Percentiles rank a stretch among this genome's conserved stretches.
Evolutionary conservation across 2,113 vertebrate genomes (phyloP).

Genomic region (Menura novaehollandiae): DNA sequence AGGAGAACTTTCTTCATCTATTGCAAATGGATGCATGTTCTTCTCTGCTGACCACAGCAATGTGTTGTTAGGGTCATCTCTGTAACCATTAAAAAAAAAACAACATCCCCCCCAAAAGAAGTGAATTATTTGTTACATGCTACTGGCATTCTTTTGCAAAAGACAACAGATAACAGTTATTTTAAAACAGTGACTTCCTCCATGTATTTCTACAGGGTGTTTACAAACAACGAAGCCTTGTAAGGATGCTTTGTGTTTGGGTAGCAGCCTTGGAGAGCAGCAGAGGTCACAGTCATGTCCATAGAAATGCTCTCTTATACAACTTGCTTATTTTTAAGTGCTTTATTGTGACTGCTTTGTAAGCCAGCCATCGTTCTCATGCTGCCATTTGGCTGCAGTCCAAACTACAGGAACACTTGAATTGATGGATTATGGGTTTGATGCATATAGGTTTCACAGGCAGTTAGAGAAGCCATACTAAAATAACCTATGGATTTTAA

Average conservation of each 20-base stretch:
- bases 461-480: background rate
- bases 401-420: background rate
- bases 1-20: constrained; percentile 5
- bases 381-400: background rate
- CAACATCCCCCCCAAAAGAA: background rate
- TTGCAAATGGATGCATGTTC: accelerated
- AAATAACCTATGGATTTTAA: background rate
- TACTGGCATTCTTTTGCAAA: background rate
- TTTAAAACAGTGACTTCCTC: constrained; percentile 11
- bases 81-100: constrained; percentile 9
- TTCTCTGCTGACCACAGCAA: background rate
- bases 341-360: constrained; percentile 16
- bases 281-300: background rate
- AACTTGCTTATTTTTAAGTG: background rate
- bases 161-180: background rate
- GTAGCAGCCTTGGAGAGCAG: constrained; percentile 31
- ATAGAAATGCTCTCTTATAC: background rate
- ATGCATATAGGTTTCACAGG: background rate
- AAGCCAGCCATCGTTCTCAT: background rate
- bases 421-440: background rate
- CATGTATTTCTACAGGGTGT: background rate
- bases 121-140: background rate
- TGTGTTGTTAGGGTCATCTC: constrained; percentile 1
- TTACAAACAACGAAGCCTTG: constrained; percentile 6
- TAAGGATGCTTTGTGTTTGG: constrained; percentile 3